Base-by-base conservation (phyloP, 2,888 invertebrate species). In the Idaea dimidiata region DNA sequence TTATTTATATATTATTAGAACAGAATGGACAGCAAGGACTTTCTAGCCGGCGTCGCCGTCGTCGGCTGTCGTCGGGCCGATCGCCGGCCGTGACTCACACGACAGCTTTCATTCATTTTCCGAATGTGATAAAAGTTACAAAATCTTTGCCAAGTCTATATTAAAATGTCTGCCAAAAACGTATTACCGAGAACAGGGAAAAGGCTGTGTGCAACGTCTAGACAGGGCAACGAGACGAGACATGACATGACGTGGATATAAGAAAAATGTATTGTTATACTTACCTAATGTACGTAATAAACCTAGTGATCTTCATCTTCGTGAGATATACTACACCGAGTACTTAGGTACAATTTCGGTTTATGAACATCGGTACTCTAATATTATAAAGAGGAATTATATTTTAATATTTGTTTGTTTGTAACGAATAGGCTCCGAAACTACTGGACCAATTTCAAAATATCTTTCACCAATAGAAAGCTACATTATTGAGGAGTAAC, bases 31-130 rank as follows among this genome's bases (percentile, higher is more conserved):
- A 75, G 73, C 77, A 80, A 84, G 82, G 81, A 78, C 81, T 80
- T 75, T 75, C 75, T 76, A 80, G 63, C 60, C 63, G 58, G 58
- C 58, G 59, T 3, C 43, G 43, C 14, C 43, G 43, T 43, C 56
- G 56, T 18, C 14, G 56, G 56, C 17, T 17, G 18, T 17, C 72
- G 74, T 70, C 73, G 72, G 66, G 68, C 63, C 63, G 71, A 58
- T 70, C 73, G 66, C 68, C 68, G 71, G 58, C 71, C 67, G 70
- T 88, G 87, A 89, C 72, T 88, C 87, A 86, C 78, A 69, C 80
- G 84, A 81, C 87, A 83, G 83, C 85, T 88, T 89, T 89, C 91
- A 90, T 91, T 91, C 89, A 91, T 88, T 89, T 86, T 85, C 83
- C 82, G 72, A 82, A 82, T 82, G 79, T 81, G 82, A 87, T 85